Conservation (phyloP, 2,797 vertebrate species). For the Smutsia temminckii region DNA sequence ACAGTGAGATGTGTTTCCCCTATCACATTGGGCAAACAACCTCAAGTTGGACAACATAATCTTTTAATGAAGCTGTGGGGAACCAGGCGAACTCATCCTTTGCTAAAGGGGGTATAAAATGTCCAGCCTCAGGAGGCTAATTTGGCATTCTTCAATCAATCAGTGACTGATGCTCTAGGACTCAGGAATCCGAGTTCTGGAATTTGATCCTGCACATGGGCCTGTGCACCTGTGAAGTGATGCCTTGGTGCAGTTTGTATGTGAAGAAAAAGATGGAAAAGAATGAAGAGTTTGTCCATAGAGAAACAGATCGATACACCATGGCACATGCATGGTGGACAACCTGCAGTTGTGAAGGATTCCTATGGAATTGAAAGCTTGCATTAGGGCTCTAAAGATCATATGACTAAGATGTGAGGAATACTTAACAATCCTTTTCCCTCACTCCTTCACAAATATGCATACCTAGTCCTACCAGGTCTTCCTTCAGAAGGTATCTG, state of each 20-base stretch:
- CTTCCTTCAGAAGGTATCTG: not conserved
- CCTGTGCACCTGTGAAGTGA: not conserved
- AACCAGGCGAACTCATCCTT: not conserved
- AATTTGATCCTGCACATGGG: not conserved
- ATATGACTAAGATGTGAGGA: not conserved
- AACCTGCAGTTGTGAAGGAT: not conserved
- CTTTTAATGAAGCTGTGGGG: not conserved
- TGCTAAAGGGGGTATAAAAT: not conserved
- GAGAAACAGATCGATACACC: too few species aligned
- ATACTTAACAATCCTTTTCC: not conserved
- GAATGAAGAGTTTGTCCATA: not conserved
- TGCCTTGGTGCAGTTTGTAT: not conserved
- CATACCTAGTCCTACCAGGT: too few species aligned
- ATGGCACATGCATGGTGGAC: accelerated
- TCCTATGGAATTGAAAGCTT: not conserved
- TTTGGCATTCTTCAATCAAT: not conserved
- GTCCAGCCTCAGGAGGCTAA: not conserved
- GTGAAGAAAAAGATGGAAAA: not conserved
- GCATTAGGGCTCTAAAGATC: not conserved
- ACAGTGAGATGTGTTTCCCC: not conserved
- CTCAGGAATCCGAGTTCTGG: not conserved
- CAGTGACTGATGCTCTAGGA: not conserved
- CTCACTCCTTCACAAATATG: not conserved
- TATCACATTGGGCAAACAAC: not conserved
- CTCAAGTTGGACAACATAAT: not conserved